Evolutionary conservation across 2,888 invertebrate genomes (phyloP).

Genomic region (Acleris holmiana): DNA sequence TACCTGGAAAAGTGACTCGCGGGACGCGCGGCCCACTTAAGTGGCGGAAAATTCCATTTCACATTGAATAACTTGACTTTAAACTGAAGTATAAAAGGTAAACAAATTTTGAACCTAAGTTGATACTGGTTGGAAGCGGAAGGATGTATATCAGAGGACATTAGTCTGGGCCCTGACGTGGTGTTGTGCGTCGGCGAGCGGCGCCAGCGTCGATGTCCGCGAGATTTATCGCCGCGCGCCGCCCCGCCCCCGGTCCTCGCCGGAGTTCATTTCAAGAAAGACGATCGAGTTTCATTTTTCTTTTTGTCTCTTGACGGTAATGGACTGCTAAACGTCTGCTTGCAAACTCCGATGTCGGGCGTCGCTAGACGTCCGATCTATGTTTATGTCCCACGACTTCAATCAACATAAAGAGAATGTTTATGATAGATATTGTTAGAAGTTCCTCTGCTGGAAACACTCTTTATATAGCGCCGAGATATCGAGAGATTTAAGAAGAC

Average conservation of each 20-base stretch:
- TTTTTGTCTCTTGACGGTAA: conserved; percentile 53
- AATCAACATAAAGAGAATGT: conserved; percentile 16
- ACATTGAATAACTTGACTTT: conserved; percentile 20
- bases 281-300: conserved; percentile 59
- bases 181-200: conserved; percentile 61
- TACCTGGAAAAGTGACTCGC: conserved; percentile 19
- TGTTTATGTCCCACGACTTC: conserved; percentile 29
- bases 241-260: conserved; percentile 50
- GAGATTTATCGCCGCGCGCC: conserved; percentile 65
- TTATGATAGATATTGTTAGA: conserved; percentile 1
- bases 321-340: conserved; percentile 52
- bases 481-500: conserved; percentile 54
- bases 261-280: conserved; percentile 56
- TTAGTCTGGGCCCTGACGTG: conserved; percentile 63
- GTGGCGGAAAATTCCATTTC: conserved; percentile 21
- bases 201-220: conserved; percentile 58
- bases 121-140: conserved; percentile 33
- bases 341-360: conserved; percentile 28
- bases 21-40: conserved; percentile 20
- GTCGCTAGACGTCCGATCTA: conserved; percentile 34
- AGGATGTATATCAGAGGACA: conserved; percentile 54
- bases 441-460: background rate
- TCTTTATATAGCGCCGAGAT: conserved; percentile 26
- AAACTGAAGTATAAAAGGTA: conserved; percentile 5
- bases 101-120: conserved; percentile 39